These are phyloP conservation scores for Cervus canadensis DNA, from an alignment of 2,113 vertebrate genomes.

Conservation along the genomic window DNA sequence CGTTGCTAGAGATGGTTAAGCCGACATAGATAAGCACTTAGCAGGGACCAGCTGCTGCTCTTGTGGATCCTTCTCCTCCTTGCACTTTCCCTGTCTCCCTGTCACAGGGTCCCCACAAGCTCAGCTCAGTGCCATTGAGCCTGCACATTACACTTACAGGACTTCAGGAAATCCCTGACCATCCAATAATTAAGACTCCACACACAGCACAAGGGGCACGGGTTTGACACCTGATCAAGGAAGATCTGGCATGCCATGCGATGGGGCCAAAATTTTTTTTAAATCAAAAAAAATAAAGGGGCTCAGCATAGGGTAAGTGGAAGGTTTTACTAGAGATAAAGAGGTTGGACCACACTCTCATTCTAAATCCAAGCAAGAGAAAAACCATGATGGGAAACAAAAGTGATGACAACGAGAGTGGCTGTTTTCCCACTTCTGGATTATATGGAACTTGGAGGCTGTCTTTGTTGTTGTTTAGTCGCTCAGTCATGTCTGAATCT, in stretches of 20 bases:
- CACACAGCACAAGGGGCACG: not conserved
- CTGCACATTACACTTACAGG: not conserved
- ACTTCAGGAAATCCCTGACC: not conserved
- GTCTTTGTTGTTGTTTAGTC: not conserved
- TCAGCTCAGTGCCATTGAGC: not conserved
- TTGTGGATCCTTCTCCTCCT: not conserved
- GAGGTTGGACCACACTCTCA: not conserved
- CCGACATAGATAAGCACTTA: not conserved
- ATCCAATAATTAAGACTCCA: not conserved
- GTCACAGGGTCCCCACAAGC: not conserved
- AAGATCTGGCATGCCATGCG: fast-evolving
- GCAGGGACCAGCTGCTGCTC: not conserved
- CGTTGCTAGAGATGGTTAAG: fast-evolving
- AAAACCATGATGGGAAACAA: not conserved
- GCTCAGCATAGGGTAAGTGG: not conserved
- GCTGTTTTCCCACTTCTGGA: not conserved
- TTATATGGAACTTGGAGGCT: not conserved
- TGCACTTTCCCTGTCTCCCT: not conserved
- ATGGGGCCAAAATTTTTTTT: not conserved
- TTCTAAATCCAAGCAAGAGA: not conserved
- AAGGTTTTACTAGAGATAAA: not conserved
- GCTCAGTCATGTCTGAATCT: not conserved
- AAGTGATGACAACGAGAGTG: not conserved
- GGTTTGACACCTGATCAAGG: not conserved
- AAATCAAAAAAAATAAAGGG: not conserved